Conservation (phyloP, 2,113 vertebrate genomes). For the Copsychus sechellarum region DNA sequence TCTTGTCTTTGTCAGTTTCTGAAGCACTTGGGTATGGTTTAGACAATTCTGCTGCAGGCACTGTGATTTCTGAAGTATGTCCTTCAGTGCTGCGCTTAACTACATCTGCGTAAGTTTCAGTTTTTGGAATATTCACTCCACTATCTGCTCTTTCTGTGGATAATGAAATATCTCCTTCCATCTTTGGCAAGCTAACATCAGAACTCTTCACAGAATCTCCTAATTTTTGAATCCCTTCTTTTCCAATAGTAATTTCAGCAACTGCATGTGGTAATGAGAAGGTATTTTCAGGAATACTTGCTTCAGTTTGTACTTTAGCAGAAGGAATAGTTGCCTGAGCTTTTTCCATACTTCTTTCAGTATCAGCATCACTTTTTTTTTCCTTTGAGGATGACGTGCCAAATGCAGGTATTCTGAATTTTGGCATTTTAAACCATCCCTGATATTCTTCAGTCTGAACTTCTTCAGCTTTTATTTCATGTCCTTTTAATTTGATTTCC, state of each 20-base stretch:
- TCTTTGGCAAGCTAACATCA: background rate
- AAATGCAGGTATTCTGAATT: slow-evolving; percentile 58
- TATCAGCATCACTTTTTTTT: background rate
- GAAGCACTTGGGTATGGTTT: background rate
- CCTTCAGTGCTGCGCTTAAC: background rate
- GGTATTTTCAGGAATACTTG: background rate
- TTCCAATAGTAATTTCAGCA: background rate
- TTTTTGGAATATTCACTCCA: background rate
- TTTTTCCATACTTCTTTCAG: background rate
- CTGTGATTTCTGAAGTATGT: background rate
- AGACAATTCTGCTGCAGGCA: background rate
- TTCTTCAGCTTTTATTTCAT: slow-evolving; percentile 1
- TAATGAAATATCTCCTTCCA: background rate
- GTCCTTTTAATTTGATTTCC: slow-evolving; percentile 13
- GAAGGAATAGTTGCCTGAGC: background rate
- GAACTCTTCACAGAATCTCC: background rate
- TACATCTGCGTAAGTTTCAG: background rate
- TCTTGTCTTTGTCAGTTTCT: background rate
- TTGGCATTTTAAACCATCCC: slow-evolving; percentile 67
- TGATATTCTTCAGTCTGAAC: slow-evolving; percentile 46
- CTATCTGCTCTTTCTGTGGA: background rate
- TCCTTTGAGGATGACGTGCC: slow-evolving; percentile 7
- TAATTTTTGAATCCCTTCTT: slow-evolving; percentile 16
- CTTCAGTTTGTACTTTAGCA: background rate
- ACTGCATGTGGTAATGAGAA: background rate